Percentiles rank a stretch among this genome's conserved stretches.
Conservation (phyloP, 2,113 vertebrate species). For the Hipposideros armiger region DNA sequence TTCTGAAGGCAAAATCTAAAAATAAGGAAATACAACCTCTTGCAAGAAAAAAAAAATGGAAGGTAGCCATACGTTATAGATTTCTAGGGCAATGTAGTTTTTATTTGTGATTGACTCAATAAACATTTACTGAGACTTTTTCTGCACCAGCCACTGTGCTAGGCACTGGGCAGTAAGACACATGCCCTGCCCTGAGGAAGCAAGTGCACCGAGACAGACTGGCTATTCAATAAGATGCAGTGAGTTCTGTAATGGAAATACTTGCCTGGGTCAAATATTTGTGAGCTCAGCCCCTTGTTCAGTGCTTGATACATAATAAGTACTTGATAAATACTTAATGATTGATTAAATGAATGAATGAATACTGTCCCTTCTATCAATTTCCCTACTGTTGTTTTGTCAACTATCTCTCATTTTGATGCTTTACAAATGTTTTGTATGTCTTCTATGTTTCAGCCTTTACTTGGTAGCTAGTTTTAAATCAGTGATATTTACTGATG, state of each 20-base stretch:
- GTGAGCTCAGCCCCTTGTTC: neutral
- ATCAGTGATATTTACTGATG: neutral
- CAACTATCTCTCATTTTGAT: neutral
- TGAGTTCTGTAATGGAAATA: neutral
- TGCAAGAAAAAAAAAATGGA: neutral
- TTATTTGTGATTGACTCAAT: neutral
- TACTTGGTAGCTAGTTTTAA: slow-evolving; percentile 21
- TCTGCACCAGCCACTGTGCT: neutral
- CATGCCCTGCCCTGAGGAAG: neutral
- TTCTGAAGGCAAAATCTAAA: neutral
- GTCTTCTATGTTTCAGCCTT: neutral
- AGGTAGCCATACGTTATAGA: neutral
- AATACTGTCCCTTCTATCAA: neutral
- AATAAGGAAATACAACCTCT: neutral
- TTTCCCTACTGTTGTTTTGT: neutral
- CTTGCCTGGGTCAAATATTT: neutral
- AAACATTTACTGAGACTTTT: neutral
- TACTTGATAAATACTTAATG: neutral
- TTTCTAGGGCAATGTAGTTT: neutral
- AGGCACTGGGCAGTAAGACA: neutral
- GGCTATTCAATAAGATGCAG: neutral
- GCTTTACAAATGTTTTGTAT: neutral
- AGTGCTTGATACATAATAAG: neutral
- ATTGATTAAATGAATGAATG: neutral
- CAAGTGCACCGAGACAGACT: neutral